These are phyloP conservation scores for Euproctis similis DNA, from an alignment of 2,888 invertebrate genomes.

Conservation along the genomic window DNA sequence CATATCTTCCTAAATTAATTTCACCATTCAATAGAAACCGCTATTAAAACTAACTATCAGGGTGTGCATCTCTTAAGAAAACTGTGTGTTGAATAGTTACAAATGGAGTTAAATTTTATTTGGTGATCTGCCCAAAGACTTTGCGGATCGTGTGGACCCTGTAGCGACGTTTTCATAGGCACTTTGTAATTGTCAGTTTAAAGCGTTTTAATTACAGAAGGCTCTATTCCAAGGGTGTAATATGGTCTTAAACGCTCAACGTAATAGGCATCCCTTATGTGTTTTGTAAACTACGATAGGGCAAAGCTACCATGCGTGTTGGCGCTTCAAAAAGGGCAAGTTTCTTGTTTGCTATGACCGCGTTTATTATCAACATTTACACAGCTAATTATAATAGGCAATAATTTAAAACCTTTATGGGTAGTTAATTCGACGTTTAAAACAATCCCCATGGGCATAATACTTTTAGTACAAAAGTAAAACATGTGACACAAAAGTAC, in stretches of 20 bases:
- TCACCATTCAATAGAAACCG: too few relatives aligned
- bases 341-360: constrained; percentile 42
- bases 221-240: constrained; percentile 64
- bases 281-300: constrained; percentile 63
- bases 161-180: constrained; percentile 39
- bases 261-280: constrained; percentile 41
- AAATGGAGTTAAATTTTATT: too few relatives aligned
- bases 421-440: constrained; percentile 11
- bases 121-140: constrained; percentile 21
- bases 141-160: constrained; percentile 32
- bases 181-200: constrained; percentile 63
- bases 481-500: too few relatives aligned
- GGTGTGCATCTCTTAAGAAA: too few relatives aligned
- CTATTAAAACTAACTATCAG: too few relatives aligned
- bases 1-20: too few relatives aligned
- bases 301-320: constrained; percentile 34
- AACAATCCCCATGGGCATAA: constrained; percentile 13
- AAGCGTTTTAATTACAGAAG: constrained; percentile 69
- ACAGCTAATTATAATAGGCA: constrained; percentile 36
- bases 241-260: constrained; percentile 56
- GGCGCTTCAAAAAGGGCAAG: constrained; percentile 38
- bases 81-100: too few relatives aligned
- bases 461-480: constrained; percentile 11
- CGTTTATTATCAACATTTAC: constrained; percentile 40
- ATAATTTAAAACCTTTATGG: constrained; percentile 21